Evolutionary conservation across 2,797 vertebrate genomes (phyloP).

Genomic region (Danio jaintianensis): DNA sequence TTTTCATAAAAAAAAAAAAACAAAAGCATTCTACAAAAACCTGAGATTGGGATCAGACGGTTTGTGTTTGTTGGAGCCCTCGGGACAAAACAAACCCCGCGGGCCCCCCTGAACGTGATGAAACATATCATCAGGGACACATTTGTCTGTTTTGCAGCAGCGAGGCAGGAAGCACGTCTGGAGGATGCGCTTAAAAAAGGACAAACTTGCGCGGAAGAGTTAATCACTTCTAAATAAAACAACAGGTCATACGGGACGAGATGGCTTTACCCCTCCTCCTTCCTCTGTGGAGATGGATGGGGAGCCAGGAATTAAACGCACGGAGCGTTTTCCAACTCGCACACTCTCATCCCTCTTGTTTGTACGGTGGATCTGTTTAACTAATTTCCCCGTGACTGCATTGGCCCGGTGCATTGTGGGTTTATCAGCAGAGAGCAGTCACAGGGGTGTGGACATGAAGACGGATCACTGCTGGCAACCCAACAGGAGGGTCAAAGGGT

Average conservation of each 20-base stretch:
- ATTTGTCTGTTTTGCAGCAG: constrained; percentile 70
- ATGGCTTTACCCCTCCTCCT: constrained; percentile 23
- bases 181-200: constrained; percentile 52
- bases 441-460: constrained; percentile 65
- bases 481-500: constrained; percentile 45
- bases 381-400: constrained; percentile 57
- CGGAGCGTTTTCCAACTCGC: constrained; percentile 29
- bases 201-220: constrained; percentile 11
- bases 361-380: constrained; percentile 30
- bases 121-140: constrained; percentile 63
- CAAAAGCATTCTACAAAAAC: constrained; percentile 14
- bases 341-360: constrained; percentile 16
- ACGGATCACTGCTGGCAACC: constrained; percentile 38
- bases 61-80: constrained; percentile 6
- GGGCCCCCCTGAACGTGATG: constrained; percentile 57
- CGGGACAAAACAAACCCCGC: background rate
- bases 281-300: constrained; percentile 29
- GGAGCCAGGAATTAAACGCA: constrained; percentile 36
- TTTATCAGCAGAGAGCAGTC: constrained; percentile 78
- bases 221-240: constrained; percentile 45
- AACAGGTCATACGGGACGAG: constrained; percentile 5
- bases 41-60: constrained; percentile 14
- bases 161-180: constrained; percentile 70
- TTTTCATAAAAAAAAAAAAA: constrained; percentile 33
- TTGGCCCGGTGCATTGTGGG: constrained; percentile 71